A percentile compares a stretch with the other conserved stretches of the same genome.
phyloP scores from a whole-genome alignment of 2,113 vertebrate species.

The Ardeotis arabs region DNA sequence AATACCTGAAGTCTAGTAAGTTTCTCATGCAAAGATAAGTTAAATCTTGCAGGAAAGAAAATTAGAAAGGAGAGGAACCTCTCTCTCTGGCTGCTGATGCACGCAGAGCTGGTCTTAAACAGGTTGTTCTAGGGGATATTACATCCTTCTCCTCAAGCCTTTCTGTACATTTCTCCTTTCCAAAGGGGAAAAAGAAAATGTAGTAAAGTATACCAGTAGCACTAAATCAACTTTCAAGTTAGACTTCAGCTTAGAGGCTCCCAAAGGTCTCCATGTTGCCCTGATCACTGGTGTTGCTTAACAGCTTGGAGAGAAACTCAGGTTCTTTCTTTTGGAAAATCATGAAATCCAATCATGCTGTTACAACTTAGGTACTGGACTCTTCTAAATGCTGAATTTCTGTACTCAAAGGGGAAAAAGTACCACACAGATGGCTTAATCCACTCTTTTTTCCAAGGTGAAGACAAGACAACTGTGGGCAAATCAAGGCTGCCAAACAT shows the following conservation, averaged over 20 bases:
- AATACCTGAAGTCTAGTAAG: not conserved
- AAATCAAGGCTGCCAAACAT: not conserved
- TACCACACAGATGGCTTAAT: not conserved
- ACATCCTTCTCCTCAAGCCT: not conserved
- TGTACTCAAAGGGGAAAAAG: not conserved
- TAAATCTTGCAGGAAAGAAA: not conserved
- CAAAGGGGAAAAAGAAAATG: not conserved
- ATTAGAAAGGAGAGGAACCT: not conserved
- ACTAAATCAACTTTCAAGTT: not conserved
- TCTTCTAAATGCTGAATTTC: not conserved
- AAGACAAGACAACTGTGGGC: not conserved
- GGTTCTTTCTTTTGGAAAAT: not conserved
- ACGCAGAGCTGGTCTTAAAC: not conserved
- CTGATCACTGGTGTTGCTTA: fast-evolving
- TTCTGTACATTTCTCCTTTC: not conserved
- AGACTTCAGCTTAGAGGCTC: not conserved
- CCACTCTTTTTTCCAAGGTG: not conserved
- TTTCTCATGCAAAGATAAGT: not conserved
- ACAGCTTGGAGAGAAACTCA: not conserved
- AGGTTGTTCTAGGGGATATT: not conserved
- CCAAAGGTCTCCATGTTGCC: not conserved
- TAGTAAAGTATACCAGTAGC: not conserved
- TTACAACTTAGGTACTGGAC: not conserved
- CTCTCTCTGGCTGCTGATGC: not conserved
- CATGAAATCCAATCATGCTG: not conserved